Evolutionary conservation across 1,140 invertebrate species (phyloP), one percentile per base, ranked within the genome.

Genomic region (Drosophila persimilis): DNA sequence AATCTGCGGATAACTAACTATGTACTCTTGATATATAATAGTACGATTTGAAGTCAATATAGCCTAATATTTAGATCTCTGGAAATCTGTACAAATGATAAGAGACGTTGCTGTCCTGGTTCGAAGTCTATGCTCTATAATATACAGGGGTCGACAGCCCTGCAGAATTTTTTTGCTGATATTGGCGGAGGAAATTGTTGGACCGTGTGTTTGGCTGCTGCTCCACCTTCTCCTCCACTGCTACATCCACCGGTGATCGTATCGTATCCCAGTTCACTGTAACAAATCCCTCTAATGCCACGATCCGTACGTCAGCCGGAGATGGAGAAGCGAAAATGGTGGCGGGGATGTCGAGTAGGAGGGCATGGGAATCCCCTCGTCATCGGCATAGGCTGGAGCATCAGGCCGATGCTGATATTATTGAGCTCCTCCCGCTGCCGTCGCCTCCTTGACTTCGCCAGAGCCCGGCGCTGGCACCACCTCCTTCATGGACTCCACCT

Each of bases 401-500:
- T 26, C 26, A 9, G 15, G 41, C 66, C 31, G 57, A 15, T 55
- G 31, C 66, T 41, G 60, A 15, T 55, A 81, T 73, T 83, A 83
- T 83, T 83, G 79, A 5, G 56, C 51, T 48, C 48, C 73, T 13
- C 54, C 47, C 6, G 62, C 45, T 7, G 44, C 41, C n/a, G 35
- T 39, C 11, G 61, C 44, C 24, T 84, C 81, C 57, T 88, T 86
- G 39, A 13, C 43, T 5, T 83, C 83, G 6, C n/a, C 63, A n/a
- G 31, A 39, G 35, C 35, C 46, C 20, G 59, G 60, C 6, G 56
- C 26, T 4, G 60, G 56, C 17, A 63, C 65, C 17, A 85, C 77
- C 80, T 91, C 90, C 60, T 91, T 91, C 78, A 91, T 91, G 29
- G 90, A 90, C 52, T 91, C 90, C 31, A 91, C 86, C 54, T 91